These are phyloP conservation scores for Apodemia duryi DNA, from an alignment of 2,888 invertebrate species.

Conservation along the genomic window DNA sequence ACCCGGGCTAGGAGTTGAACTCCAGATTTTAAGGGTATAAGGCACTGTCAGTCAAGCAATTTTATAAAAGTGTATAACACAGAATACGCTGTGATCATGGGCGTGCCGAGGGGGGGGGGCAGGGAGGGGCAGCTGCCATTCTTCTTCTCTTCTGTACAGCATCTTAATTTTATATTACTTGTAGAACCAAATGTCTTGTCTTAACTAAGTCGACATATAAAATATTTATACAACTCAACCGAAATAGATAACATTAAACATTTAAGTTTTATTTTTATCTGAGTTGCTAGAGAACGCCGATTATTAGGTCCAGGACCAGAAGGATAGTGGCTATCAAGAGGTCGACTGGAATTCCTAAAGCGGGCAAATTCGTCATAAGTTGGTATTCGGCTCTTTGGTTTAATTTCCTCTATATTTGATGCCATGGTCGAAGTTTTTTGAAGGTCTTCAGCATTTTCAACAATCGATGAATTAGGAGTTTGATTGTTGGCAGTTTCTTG, in stretches of 20 bases:
- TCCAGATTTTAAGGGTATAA: too few relatives aligned
- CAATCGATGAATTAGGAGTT: neutral
- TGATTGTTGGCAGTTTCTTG: neutral
- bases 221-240: neutral
- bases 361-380: neutral
- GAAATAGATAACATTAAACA: neutral
- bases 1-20: too few relatives aligned
- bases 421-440: neutral
- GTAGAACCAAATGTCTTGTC: too few relatives aligned
- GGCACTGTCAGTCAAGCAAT: too few relatives aligned
- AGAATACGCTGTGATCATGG: too few relatives aligned
- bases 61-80: too few relatives aligned
- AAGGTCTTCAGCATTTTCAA: neutral
- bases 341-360: neutral
- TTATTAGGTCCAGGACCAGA: neutral
- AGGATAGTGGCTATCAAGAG: neutral
- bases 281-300: neutral
- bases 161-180: too few relatives aligned
- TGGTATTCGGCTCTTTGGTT: neutral
- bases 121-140: too few relatives aligned
- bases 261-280: neutral
- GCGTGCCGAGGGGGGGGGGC: too few relatives aligned
- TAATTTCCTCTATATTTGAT: constrained; percentile 1
- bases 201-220: too few relatives aligned
- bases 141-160: too few relatives aligned